A percentile compares a stretch with the other conserved stretches of the same genome.
Evolutionary conservation across 1,140 invertebrate species (phyloP).

Genomic region (Forficula auricularia): DNA sequence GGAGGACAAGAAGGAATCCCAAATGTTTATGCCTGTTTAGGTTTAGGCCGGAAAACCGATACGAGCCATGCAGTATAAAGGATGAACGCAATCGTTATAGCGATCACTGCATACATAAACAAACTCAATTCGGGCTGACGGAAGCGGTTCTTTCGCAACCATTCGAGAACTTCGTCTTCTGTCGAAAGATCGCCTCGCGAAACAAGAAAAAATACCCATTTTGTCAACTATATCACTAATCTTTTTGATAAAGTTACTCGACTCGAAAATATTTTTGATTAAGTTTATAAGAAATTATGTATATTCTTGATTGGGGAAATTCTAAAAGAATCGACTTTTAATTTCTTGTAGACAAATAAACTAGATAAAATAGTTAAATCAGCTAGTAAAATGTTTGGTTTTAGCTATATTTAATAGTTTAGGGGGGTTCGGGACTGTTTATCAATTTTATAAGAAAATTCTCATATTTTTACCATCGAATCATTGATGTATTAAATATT

Average conservation of each 20-base stretch:
- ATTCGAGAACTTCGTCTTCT: constrained; percentile 78
- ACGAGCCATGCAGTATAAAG: constrained; percentile 79
- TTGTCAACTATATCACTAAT: background rate
- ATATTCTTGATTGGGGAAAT: background rate
- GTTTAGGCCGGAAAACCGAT: constrained; percentile 62
- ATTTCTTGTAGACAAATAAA: too few relatives aligned
- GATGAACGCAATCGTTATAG: constrained; percentile 66
- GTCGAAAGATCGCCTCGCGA: constrained; percentile 57
- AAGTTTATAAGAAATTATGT: background rate
- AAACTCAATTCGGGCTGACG: constrained; percentile 81
- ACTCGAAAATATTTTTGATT: too few relatives aligned
- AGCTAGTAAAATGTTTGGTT: too few relatives aligned
- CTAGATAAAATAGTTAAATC: too few relatives aligned
- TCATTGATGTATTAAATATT: too few relatives aligned
- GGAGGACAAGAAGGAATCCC: too few relatives aligned
- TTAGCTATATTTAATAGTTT: too few relatives aligned
- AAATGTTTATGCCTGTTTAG: constrained; percentile 10
- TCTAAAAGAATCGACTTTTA: too few relatives aligned
- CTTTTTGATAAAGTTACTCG: too few relatives aligned
- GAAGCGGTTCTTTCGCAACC: constrained; percentile 83
- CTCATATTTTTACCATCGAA: too few relatives aligned
- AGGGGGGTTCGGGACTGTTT: too few relatives aligned
- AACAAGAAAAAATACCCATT: constrained; percentile 7
- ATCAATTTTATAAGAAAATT: too few relatives aligned
- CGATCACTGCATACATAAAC: constrained; percentile 84